phyloP scores from a whole-genome alignment of 2,888 invertebrate genomes.

The Falcaria lacertinaria region DNA sequence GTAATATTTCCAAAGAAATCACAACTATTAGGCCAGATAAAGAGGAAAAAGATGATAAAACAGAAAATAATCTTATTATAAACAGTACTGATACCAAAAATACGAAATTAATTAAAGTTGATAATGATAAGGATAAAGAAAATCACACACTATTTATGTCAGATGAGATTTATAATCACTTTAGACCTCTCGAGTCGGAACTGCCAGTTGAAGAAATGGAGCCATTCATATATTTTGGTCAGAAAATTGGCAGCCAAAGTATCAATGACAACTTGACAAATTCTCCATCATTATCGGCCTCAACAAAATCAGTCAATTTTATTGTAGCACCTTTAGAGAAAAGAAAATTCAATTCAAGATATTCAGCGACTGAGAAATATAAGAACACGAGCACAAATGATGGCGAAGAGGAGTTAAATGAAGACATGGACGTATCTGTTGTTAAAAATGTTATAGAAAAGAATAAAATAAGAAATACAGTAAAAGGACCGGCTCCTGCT shows the following conservation, averaged over 20 bases:
- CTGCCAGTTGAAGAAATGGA: constrained; percentile 83
- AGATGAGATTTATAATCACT: constrained; percentile 82
- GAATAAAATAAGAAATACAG: constrained; percentile 73
- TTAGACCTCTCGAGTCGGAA: constrained; percentile 81
- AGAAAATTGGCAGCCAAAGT: constrained; percentile 73
- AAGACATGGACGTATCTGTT: constrained; percentile 82
- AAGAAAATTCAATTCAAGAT: constrained; percentile 66
- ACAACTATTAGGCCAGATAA: constrained; percentile 27
- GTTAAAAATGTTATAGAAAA: constrained; percentile 75
- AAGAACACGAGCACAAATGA: constrained; percentile 56
- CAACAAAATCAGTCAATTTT: constrained; percentile 70
- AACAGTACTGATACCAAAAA: constrained; percentile 57
- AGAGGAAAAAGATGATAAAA: constrained; percentile 43
- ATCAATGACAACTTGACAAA: constrained; percentile 68
- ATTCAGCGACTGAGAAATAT: constrained; percentile 72
- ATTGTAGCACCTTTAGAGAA: constrained; percentile 62
- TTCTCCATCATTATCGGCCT: constrained; percentile 68
- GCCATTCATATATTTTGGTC: constrained; percentile 85
- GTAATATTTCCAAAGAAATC: constrained; percentile 27
- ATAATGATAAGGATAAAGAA: constrained; percentile 60
- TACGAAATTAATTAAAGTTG: constrained; percentile 47
- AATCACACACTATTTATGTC: constrained; percentile 81
- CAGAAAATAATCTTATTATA: constrained; percentile 49
- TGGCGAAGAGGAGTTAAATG: constrained; percentile 77
- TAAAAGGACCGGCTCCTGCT: constrained; percentile 73